Percentiles rank a stretch among this genome's conserved stretches.
phyloP scores from a whole-genome alignment of 1,140 invertebrate genomes.

The Zophobas atratus region DNA sequence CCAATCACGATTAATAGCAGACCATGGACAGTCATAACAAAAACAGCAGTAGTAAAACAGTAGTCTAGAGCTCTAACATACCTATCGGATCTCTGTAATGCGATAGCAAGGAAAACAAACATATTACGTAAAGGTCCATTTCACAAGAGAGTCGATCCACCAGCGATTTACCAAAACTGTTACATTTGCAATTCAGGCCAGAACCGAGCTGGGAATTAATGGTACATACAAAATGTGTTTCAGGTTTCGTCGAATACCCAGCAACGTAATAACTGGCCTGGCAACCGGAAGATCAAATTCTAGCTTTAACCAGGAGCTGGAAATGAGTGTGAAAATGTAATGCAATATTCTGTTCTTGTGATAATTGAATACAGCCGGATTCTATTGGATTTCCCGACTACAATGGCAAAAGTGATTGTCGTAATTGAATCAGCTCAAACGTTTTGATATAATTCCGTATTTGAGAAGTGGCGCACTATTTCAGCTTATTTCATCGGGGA shows the following conservation, averaged over 20 bases:
- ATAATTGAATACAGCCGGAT: not conserved
- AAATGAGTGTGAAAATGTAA: constrained; percentile 3
- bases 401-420: not conserved
- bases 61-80: constrained; percentile 62
- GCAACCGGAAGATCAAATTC: not conserved
- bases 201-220: not conserved
- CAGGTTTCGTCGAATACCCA: too few species aligned
- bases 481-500: not conserved
- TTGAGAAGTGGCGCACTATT: not conserved
- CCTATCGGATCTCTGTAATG: constrained; percentile 66
- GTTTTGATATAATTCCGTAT: not conserved
- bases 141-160: constrained; percentile 34
- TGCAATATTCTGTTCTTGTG: not conserved
- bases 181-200: not conserved
- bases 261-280: not conserved
- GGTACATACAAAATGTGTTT: not conserved
- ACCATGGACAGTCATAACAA: constrained; percentile 41
- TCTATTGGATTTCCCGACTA: constrained; percentile 4
- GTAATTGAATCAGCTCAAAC: constrained; percentile 1
- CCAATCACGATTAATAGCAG: constrained; percentile 46
- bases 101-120: constrained; percentile 62
- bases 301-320: not conserved
- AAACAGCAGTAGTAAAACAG: constrained; percentile 46
- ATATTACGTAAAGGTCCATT: constrained; percentile 52
- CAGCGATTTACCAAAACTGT: constrained; percentile 26